Conservation (phyloP, 2,113 vertebrate species). For the Hipposideros armiger region DNA sequence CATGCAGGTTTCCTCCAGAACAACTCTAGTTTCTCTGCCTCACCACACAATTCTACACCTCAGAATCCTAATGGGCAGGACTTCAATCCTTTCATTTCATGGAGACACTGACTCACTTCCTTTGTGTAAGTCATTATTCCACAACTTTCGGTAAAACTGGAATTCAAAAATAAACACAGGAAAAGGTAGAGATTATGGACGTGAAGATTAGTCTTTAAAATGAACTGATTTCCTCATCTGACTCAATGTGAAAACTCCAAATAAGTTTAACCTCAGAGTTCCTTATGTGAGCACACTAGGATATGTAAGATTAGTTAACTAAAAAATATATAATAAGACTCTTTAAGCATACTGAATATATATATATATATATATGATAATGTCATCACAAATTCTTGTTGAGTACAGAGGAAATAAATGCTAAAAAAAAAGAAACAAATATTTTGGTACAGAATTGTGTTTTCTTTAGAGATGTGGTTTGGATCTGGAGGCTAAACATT, state of each 20-base stretch:
- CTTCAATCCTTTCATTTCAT: slow-evolving; percentile 39
- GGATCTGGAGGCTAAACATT: neutral
- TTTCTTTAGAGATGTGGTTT: neutral
- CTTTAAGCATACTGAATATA: neutral
- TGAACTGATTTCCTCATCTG: slow-evolving; percentile 19
- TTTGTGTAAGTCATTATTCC: slow-evolving; percentile 56
- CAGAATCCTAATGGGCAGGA: neutral
- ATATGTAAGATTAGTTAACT: neutral
- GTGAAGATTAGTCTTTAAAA: slow-evolving; percentile 69
- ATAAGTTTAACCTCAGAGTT: neutral
- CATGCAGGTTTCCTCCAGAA: neutral
- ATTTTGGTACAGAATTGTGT: neutral
- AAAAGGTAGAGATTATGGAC: slow-evolving; percentile 64
- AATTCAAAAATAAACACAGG: slow-evolving; percentile 77
- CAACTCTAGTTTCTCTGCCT: neutral
- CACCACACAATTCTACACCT: neutral
- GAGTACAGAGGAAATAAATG: slow-evolving; percentile 2
- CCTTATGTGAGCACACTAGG: neutral
- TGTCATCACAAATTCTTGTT: neutral
- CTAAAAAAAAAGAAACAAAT: neutral
- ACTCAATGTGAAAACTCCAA: slow-evolving; percentile 54
- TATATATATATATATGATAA: neutral
- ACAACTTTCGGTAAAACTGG: slow-evolving; percentile 63
- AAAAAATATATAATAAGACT: neutral
- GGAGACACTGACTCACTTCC: slow-evolving; percentile 73